Percentiles rank a stretch among this genome's conserved stretches.
phyloP scores from a whole-genome alignment of 2,797 vertebrate species.

The Holocentrus rufus region DNA sequence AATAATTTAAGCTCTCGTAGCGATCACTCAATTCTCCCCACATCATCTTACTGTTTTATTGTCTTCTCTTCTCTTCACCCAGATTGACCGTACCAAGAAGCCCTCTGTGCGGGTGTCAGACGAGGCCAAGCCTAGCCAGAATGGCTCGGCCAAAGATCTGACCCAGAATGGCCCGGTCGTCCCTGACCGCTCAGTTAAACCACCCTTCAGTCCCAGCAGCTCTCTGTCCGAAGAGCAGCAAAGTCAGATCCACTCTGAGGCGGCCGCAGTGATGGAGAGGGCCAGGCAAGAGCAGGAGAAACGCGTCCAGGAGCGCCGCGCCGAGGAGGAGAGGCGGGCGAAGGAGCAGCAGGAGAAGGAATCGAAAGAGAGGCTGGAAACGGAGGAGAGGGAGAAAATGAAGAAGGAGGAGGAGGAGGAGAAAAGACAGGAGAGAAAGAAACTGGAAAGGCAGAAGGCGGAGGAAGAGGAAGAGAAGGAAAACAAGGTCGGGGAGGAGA shows the following conservation, averaged over 20 bases:
- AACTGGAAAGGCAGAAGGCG: slow-evolving; percentile 78
- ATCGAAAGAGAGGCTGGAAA: slow-evolving; percentile 53
- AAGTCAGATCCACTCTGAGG: slow-evolving; percentile 82
- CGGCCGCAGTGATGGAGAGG: slow-evolving; percentile 82
- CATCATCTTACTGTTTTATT: slow-evolving; percentile 13
- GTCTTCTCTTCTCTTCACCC: slow-evolving; percentile 31
- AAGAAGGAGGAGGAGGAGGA: slow-evolving; percentile 83
- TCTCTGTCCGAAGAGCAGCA: slow-evolving; percentile 86
- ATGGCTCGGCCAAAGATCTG: slow-evolving; percentile 74
- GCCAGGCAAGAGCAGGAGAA: slow-evolving; percentile 85
- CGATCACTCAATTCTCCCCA: not conserved
- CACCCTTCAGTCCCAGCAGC: slow-evolving; percentile 57
- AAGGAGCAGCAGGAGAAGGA: slow-evolving; percentile 60
- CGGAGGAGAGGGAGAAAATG: slow-evolving; percentile 62
- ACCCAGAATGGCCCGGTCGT: slow-evolving; percentile 81
- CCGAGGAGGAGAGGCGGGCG: slow-evolving; percentile 66
- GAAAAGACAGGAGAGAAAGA: slow-evolving; percentile 77
- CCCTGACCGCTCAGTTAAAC: slow-evolving; percentile 91
- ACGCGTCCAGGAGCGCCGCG: slow-evolving; percentile 76
- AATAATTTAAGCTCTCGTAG: not conserved
- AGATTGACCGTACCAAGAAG: slow-evolving; percentile 97
- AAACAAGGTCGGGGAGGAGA: slow-evolving; percentile 68
- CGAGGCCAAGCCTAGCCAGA: slow-evolving; percentile 73
- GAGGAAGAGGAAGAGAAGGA: slow-evolving; percentile 78
- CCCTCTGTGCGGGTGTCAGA: slow-evolving; percentile 81